Percentiles rank a stretch among this genome's conserved stretches.
phyloP scores from a whole-genome alignment of 2,797 vertebrate genomes.

The Typhlichthys eigenmanni region DNA sequence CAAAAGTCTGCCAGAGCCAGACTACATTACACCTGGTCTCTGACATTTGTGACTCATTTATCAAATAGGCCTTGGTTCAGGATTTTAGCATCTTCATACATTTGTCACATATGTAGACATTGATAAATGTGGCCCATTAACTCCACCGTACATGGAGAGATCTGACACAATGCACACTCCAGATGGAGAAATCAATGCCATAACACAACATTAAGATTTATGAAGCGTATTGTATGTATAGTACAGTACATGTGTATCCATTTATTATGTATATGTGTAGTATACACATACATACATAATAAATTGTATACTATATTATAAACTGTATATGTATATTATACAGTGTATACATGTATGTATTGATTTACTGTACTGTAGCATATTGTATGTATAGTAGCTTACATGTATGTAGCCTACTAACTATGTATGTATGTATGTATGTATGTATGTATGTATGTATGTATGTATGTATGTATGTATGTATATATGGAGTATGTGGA shows the following conservation, averaged over 20 bases:
- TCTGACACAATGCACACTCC: constrained; percentile 5
- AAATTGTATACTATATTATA: too few species aligned
- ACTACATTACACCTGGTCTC: constrained; percentile 18
- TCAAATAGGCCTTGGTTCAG: constrained; percentile 20
- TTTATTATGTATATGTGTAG: constrained; percentile 14
- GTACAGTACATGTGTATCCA: not conserved
- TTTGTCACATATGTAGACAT: constrained; percentile 16
- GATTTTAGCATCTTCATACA: constrained; percentile 23
- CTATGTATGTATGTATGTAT: not conserved
- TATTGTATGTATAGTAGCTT: too few species aligned
- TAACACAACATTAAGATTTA: constrained; percentile 17
- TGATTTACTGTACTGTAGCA: too few species aligned
- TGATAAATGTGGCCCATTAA: constrained; percentile 38
- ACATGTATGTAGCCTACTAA: too few species aligned
- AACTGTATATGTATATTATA: too few species aligned
- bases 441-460: not conserved
- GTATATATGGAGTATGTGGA: constrained; percentile 12
- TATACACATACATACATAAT: not conserved
- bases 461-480: constrained; percentile 1
- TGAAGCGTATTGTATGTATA: constrained; percentile 4
- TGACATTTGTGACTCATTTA: constrained; percentile 40
- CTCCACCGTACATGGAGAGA: not conserved
- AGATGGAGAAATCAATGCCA: constrained; percentile 19
- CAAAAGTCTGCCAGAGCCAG: not conserved
- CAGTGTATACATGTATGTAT: too few species aligned